Evolutionary conservation across 2,888 invertebrate genomes (phyloP), one percentile per base, ranked within the genome.

Genomic region (Zelleria hepariella): DNA sequence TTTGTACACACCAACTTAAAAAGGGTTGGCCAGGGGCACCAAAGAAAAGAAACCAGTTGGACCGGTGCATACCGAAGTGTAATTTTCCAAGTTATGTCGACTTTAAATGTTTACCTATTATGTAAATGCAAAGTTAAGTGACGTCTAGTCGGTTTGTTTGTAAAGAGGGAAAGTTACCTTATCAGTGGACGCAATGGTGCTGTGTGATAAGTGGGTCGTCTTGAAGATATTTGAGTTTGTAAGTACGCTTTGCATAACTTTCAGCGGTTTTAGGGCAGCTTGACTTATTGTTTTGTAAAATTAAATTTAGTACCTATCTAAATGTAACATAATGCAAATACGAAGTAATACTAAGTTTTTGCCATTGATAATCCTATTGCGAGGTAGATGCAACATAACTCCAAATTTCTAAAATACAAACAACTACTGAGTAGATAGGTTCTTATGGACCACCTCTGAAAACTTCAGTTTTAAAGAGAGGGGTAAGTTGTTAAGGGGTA

Each of bases 191-290:
- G 62, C 56, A 52, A 89, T 89, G 89, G 84, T 81, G 72, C 74
- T 86, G 48, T 89, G 85, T 72, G 89, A 89, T 79, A 89, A 89
- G 82, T 89, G 89, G 89, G 89, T 89, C 82, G 87, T 80, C 65
- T 81, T 89, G 68, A 89, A 89, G 85, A 84, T 88, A 73, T 80
- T 87, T 56, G 86, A 89, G 78, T 88, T 89, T 67, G 89, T 89
- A 73, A 85, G 89, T 86, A 75, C 66, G 68, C 15, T 47, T 65
- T 26, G 8, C n/a, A n/a, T 32, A 32, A 32, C 10, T 2, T 32
- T 32, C 32, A 15, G n/a, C n/a, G n/a, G n/a, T 42, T 42, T 42
- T 42, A 42, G 10, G 32, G 32, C 2, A 10, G 32, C 2, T 42
- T n/a, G n/a, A n/a, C n/a, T n/a, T n/a, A n/a, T n/a, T n/a, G n/a